Evolutionary conservation across 2,113 vertebrate genomes (phyloP).

Genomic region (Rostratula benghalensis): DNA sequence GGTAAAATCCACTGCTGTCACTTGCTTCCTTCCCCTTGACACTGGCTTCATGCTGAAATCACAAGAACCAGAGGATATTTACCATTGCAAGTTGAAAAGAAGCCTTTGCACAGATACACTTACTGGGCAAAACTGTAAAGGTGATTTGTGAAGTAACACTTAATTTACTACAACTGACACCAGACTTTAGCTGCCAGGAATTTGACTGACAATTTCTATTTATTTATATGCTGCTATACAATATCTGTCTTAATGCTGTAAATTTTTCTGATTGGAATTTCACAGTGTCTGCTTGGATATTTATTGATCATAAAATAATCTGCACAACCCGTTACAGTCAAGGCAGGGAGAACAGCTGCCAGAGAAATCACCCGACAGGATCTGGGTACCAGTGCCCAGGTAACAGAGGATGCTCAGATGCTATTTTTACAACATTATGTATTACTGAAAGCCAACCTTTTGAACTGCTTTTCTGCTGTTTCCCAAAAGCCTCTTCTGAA

Average conservation of each 20-base stretch:
- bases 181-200: constrained; percentile 61
- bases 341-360: background rate
- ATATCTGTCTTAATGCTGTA: constrained; percentile 71
- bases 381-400: background rate
- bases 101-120: background rate
- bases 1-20: background rate
- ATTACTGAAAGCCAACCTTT: constrained; percentile 9
- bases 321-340: background rate
- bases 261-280: constrained; percentile 78
- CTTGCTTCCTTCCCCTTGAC: background rate
- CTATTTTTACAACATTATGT: constrained; percentile 1
- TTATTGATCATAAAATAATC: constrained; percentile 67
- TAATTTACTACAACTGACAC: constrained; percentile 69
- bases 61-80: background rate
- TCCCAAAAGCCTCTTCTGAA: background rate
- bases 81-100: background rate
- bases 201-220: constrained; percentile 78
- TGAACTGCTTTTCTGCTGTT: constrained; percentile 14
- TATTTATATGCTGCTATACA: constrained; percentile 75
- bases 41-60: background rate
- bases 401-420: constrained; percentile 22
- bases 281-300: constrained; percentile 65
- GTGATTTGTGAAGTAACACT: constrained; percentile 69
- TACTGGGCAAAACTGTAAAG: constrained; percentile 54
- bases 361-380: background rate